Percentiles rank a stretch among this genome's conserved stretches.
phyloP scores from a whole-genome alignment of 2,113 vertebrate species.

The Spizaetus ornatus region DNA sequence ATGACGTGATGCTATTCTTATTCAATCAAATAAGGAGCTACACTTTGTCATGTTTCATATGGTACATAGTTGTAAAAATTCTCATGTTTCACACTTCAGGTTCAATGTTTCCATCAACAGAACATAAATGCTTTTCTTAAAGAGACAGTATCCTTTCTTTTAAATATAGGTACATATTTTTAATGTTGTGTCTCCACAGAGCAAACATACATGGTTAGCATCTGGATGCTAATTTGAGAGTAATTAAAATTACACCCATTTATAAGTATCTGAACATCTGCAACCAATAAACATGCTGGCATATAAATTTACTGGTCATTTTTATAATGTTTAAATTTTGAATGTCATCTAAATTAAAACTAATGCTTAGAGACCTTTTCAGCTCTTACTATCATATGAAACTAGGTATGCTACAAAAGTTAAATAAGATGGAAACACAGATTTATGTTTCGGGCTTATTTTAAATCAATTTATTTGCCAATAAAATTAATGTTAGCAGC shows the following conservation, averaged over 20 bases:
- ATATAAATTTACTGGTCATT: neutral
- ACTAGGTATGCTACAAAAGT: neutral
- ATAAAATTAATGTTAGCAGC: neutral
- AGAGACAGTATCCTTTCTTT: conserved; percentile 70
- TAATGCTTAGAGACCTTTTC: neutral
- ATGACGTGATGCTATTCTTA: conserved; percentile 72
- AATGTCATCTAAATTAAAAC: neutral
- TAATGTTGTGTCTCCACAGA: neutral
- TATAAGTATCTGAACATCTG: neutral
- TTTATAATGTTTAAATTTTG: neutral
- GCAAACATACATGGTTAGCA: neutral
- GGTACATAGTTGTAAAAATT: neutral
- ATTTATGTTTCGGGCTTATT: neutral
- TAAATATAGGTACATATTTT: neutral
- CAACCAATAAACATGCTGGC: neutral
- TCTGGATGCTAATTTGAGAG: neutral
- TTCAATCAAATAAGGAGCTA: neutral
- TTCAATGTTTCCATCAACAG: conserved; percentile 36
- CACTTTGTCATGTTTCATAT: neutral
- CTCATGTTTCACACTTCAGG: neutral
- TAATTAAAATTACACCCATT: neutral
- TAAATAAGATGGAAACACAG: neutral
- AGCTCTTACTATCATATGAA: neutral
- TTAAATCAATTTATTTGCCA: neutral
- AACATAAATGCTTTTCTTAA: conserved; percentile 53